A percentile compares a stretch with the other conserved stretches of the same genome.
Evolutionary conservation across 37 sponge, comb jelly and placozoan species (phyloP).

Genomic region (Hexactinellida sp.): DNA sequence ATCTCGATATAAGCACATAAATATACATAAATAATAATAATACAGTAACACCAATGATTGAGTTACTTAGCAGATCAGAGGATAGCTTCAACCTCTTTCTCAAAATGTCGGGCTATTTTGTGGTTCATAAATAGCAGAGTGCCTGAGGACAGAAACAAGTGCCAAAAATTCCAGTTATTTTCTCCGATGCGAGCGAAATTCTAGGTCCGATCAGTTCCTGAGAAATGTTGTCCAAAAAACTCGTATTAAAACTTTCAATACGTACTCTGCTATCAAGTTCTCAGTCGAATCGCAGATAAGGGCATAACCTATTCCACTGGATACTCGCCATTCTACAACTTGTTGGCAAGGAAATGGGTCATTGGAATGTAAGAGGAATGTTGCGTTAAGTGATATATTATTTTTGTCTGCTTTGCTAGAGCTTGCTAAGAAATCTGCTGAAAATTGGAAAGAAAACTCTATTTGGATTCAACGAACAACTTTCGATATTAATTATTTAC

Average conservation of each 20-base stretch:
- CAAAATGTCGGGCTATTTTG: not conserved
- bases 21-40: not conserved
- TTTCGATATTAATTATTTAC: not conserved
- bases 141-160: not conserved
- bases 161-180: not conserved
- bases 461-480: not conserved
- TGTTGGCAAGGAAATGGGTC: not conserved
- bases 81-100: not conserved
- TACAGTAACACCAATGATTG: not conserved
- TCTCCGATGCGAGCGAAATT: not conserved
- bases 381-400: not conserved
- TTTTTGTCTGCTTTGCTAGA: not conserved
- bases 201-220: not conserved
- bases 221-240: not conserved
- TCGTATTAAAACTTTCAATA: not conserved
- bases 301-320: not conserved
- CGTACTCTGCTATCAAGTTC: slow-evolving; percentile 6
- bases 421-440: not conserved
- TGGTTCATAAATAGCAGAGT: slow-evolving; percentile 1
- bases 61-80: not conserved
- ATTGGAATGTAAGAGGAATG: not conserved
- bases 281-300: not conserved
- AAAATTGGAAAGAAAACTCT: not conserved
- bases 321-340: not conserved
- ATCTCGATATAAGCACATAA: too few species aligned